Percentiles rank a stretch among this genome's conserved stretches.
Evolutionary conservation across 1,140 invertebrate species (phyloP).

Genomic region (Tetramorium parvispinum): DNA sequence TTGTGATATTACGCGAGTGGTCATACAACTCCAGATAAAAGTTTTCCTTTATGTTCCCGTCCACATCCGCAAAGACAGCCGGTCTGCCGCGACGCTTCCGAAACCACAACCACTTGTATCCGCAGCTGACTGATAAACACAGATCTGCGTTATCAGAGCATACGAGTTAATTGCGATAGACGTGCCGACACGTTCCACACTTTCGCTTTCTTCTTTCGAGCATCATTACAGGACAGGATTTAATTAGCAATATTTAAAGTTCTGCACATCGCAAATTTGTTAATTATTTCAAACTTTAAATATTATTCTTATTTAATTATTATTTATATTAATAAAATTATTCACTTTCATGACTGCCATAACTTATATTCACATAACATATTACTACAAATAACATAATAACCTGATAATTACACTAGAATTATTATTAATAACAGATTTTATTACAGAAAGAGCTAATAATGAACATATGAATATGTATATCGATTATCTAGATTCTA

Average conservation of each 20-base stretch:
- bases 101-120: constrained; percentile 11
- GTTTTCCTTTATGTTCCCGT: neutral
- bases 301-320: neutral
- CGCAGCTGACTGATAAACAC: neutral
- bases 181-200: neutral
- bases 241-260: neutral
- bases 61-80: constrained; percentile 14
- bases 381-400: no score
- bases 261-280: neutral
- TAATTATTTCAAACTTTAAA: neutral
- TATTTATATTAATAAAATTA: neutral
- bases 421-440: neutral
- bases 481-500: neutral
- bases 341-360: neutral
- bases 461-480: neutral
- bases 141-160: neutral
- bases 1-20: neutral
- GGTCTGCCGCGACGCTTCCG: neutral
- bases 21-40: constrained; percentile 9
- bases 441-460: neutral
- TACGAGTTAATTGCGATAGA: constrained; percentile 8
- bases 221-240: neutral
- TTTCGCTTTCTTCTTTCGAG: neutral
- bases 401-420: neutral
- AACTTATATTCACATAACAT: neutral